These are phyloP conservation scores for Napeogenes sylphis DNA, from an alignment of 2,888 invertebrate genomes.

Conservation along the genomic window DNA sequence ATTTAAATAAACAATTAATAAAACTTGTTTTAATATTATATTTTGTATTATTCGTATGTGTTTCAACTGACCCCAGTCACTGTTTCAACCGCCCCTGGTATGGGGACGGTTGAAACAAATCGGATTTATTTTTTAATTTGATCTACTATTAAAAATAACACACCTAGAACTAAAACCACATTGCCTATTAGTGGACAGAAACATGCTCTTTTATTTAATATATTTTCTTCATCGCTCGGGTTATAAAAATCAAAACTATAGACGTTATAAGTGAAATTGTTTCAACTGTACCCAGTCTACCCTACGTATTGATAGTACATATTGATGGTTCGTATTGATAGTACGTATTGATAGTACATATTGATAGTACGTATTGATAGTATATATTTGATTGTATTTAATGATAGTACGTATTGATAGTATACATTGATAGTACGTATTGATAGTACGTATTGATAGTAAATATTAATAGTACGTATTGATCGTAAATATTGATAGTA, in stretches of 20 bases:
- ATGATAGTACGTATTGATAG: no score
- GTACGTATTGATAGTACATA: no score
- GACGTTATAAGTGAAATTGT: neutral
- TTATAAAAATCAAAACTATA: conserved; percentile 4
- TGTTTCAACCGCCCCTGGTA: conserved; percentile 2
- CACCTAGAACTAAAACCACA: conserved; percentile 11
- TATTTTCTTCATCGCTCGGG: conserved; percentile 9
- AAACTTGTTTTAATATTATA: conserved; percentile 5
- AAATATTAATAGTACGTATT: no score
- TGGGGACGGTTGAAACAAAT: conserved; percentile 15
- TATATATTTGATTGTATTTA: no score
- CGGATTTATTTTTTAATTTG: neutral
- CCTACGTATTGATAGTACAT: no score
- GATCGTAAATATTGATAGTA: no score
- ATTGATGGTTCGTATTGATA: no score
- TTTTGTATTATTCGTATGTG: conserved; percentile 15
- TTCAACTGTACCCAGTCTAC: conserved; percentile 3
- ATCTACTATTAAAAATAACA: conserved; percentile 9
- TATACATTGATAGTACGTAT: no score
- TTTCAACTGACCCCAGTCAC: conserved; percentile 15
- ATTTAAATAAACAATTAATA: conserved; percentile 19
- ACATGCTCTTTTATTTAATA: conserved; percentile 13
- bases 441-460: no score
- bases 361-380: no score
- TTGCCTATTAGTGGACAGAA: conserved; percentile 13